phyloP scores from a whole-genome alignment of 37 sponge, comb jelly and placozoan genomes.

The Geodia barretti region DNA sequence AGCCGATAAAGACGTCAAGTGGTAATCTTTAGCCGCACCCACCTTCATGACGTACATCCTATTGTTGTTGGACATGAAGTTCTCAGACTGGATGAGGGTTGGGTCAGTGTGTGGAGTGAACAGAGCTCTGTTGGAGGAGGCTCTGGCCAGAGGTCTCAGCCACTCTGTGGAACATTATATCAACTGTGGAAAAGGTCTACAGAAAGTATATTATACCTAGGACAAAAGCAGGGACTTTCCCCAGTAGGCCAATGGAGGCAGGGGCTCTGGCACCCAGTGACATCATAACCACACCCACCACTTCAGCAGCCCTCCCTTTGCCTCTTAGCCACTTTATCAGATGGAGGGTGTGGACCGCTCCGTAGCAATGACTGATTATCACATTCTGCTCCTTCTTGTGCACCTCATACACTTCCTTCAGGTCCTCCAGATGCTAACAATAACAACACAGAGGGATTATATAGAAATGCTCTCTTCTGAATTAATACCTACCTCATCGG shows the following conservation, averaged over 20 bases:
- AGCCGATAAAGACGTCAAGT: no score
- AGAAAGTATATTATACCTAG: conserved; percentile 33
- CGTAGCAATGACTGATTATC: conserved; percentile 68
- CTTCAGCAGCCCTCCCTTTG: conserved; percentile 5
- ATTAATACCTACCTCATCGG: conserved; percentile 37
- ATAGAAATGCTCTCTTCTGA: background rate
- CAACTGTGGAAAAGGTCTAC: background rate
- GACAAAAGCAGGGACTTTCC: conserved; percentile 34
- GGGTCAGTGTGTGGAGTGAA: conserved; percentile 63
- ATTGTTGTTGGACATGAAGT: conserved; percentile 46
- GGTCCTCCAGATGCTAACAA: conserved; percentile 58
- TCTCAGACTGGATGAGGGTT: conserved; percentile 56
- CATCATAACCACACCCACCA: conserved; percentile 40
- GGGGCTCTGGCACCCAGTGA: conserved; percentile 40
- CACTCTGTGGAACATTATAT: conserved; percentile 40
- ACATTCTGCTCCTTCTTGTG: conserved; percentile 45
- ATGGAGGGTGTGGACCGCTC: conserved; percentile 57
- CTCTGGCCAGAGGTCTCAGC: conserved; percentile 61
- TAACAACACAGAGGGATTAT: background rate
- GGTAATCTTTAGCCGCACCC: no score
- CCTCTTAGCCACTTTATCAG: conserved; percentile 25
- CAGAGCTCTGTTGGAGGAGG: conserved; percentile 54
- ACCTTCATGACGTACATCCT: conserved; percentile 76
- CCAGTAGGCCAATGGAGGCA: conserved; percentile 4
- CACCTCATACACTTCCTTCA: conserved; percentile 28